Base-by-base conservation (phyloP, 1,140 invertebrate species). In the Latrodectus geometricus region DNA sequence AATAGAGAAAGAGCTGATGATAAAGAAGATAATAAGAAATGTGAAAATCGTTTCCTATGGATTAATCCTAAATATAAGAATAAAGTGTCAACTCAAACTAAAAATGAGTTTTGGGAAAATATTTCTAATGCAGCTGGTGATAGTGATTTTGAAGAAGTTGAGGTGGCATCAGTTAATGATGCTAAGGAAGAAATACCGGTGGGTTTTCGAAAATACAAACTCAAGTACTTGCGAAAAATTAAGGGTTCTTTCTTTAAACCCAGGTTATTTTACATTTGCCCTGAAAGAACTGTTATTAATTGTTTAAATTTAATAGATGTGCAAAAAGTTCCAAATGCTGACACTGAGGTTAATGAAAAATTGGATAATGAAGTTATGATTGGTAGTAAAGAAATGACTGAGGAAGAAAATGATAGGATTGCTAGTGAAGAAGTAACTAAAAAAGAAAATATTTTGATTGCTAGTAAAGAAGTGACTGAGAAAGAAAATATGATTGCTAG, bases 91-190 rank as follows among this genome's bases (percentile, higher is more conserved):
- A 9, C 65, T 12, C 21, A 49, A 17, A 56, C 20, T 21, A 65
- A 35, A n/a, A 20, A 48, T 61, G 61, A 78, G n/a, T 5, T 9
- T 2, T 54, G 61, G n/a, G 76, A 78, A 66, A 56, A 78, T 66
- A 23, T 78, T 49, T 78, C 76, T 9, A 56, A 78, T n/a, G 21
- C 17, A 48, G 20, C 76, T n/a, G 35, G 65, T 66, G 76, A 68
- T 48, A 49, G 54, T 69, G 79, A 81, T 56, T 81, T 70, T 81
- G 79, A 81, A 35, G 79, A 81, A 56, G 79, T 81, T 72, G 76
- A 78, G 61, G 56, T 56, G n/a, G 79, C 52, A 14, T 70, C 79
- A 11, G 20, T 52, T 3, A 66, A 70, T 20, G 79, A 54, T 21
- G 7, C 21, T n/a, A 56, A 23, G 7, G 52, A 72, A 23, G 52